Conservation (phyloP, 2,797 vertebrate genomes). For the Geotrypetes seraphini region DNA sequence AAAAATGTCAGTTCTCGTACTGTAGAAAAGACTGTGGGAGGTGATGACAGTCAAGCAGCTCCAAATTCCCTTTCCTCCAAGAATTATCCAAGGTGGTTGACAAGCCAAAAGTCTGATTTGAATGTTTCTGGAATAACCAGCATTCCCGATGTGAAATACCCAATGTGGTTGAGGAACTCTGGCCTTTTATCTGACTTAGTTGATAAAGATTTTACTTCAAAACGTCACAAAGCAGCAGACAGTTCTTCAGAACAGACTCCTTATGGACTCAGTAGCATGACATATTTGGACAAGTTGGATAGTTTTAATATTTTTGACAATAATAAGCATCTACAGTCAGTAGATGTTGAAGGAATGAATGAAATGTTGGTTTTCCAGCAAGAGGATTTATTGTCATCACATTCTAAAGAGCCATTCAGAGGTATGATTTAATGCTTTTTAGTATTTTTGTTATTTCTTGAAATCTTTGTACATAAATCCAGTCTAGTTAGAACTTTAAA, state of each 20-base stretch:
- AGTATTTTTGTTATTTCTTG: too few species aligned
- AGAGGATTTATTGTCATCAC: neutral
- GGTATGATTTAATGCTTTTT: conserved; percentile 28
- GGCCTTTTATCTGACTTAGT: conserved; percentile 21
- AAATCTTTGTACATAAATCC: too few species aligned
- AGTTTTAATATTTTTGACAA: neutral
- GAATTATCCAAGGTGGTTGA: conserved; percentile 63
- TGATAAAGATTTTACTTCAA: neutral
- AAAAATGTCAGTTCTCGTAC: neutral
- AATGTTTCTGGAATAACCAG: conserved; percentile 57
- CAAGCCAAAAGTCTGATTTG: conserved; percentile 57
- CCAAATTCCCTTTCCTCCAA: conserved; percentile 14
- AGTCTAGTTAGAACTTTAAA: too few species aligned
- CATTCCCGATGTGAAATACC: conserved; percentile 52
- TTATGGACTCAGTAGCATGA: conserved; percentile 3
- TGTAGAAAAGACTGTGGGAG: conserved; percentile 1
- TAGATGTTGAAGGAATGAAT: conserved; percentile 7
- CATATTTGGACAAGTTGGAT: neutral
- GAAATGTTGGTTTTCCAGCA: neutral
- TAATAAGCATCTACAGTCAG: neutral
- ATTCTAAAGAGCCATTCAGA: conserved; percentile 14
- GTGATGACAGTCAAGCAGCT: neutral
- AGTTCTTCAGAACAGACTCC: neutral
- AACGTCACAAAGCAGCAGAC: neutral
- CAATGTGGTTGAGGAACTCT: conserved; percentile 48